Percentiles rank a stretch among this genome's conserved stretches.
Evolutionary conservation across 2,797 vertebrate species (phyloP).

Genomic region (Pyrocephalus nanus): DNA sequence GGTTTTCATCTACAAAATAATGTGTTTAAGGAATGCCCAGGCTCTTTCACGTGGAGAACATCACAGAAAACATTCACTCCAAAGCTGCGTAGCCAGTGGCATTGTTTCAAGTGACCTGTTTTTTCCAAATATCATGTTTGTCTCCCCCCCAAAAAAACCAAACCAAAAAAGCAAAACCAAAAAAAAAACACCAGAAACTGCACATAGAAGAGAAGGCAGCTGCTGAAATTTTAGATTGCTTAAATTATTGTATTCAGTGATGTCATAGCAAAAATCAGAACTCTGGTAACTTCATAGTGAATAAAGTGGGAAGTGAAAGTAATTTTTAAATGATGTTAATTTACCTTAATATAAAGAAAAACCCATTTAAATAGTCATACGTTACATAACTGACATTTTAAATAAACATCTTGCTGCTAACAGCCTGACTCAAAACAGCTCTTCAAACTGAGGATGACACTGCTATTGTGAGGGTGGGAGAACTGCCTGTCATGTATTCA

Average conservation of each 20-base stretch:
- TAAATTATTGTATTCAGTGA: not conserved
- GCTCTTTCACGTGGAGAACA: not conserved
- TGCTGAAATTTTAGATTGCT: not conserved
- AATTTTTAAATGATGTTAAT: not conserved
- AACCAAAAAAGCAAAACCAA: not conserved
- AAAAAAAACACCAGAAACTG: not conserved
- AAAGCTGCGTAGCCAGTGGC: not conserved
- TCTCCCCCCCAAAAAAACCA: not conserved
- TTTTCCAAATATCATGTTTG: not conserved
- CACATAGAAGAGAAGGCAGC: not conserved
- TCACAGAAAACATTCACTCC: not conserved
- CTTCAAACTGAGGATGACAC: not conserved
- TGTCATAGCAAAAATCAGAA: not conserved
- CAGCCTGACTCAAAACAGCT: not conserved
- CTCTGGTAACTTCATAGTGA: not conserved
- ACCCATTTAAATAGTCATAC: not conserved
- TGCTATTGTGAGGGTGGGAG: not conserved
- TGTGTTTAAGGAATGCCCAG: not conserved
- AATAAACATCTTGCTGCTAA: conserved; percentile 23
- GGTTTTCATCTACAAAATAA: not conserved
- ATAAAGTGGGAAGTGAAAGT: not conserved
- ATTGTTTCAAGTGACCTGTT: not conserved
- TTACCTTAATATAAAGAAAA: not conserved
- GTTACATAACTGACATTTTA: conserved; percentile 47
- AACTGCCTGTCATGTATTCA: not conserved